Evolutionary conservation across 92 coral and sea anemone species (phyloP).

Genomic region (Porites lobata): DNA sequence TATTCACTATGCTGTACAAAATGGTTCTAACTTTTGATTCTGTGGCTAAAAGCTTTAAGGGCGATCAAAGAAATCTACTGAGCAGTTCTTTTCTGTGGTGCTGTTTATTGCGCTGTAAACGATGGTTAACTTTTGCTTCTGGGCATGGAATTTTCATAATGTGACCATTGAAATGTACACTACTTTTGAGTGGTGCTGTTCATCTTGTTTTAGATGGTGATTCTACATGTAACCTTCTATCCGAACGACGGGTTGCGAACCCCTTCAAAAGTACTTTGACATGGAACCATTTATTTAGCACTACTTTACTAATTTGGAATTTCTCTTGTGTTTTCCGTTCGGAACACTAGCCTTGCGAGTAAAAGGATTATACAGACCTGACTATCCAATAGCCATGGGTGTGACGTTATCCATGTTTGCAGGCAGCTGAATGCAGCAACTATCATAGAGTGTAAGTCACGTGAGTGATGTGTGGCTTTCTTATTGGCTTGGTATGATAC

Average conservation of each 20-base stretch:
- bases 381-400: conserved; percentile 90
- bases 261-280: neutral
- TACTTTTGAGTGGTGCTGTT: too few relatives aligned
- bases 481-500: conserved; percentile 96
- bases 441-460: conserved; percentile 98
- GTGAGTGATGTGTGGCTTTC: conserved; percentile 95
- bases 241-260: neutral
- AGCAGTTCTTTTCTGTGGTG: too few relatives aligned
- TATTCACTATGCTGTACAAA: too few relatives aligned
- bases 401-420: conserved; percentile 96
- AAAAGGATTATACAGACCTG: conserved; percentile 55
- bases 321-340: neutral
- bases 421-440: conserved; percentile 95
- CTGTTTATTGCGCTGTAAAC: too few relatives aligned
- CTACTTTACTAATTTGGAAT: neutral
- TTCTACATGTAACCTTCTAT: too few relatives aligned
- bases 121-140: too few relatives aligned
- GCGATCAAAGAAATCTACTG: too few relatives aligned
- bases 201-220: too few relatives aligned
- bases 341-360: neutral
- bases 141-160: too few relatives aligned
- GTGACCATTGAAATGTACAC: too few relatives aligned
- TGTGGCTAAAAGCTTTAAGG: too few relatives aligned
- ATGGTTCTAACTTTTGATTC: too few relatives aligned
- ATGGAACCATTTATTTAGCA: neutral